Evolutionary conservation across 2,797 vertebrate genomes (phyloP), one percentile per base, ranked within the genome.

Genomic region (Austrolebias charrua): DNA sequence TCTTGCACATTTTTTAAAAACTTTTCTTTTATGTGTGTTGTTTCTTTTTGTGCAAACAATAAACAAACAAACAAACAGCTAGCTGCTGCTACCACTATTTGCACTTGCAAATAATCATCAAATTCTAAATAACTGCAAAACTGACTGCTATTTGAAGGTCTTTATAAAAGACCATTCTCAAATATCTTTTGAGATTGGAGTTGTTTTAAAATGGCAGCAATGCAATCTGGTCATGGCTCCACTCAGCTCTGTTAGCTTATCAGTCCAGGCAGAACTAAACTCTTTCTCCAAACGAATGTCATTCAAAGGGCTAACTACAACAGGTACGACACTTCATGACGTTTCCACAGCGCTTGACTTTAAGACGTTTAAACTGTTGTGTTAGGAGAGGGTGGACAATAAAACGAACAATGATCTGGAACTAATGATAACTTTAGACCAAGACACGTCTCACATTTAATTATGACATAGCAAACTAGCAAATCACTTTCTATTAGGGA

Each of bases 401-500:
- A 15, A 59, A 69, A 77, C 66, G 29, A 43, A 67, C 63, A 50
- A 71, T 55, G 40, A 60, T 45, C 67, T 65, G 69, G 19, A 79
- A 52, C 65, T 52, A 75, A 52, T 2, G 29, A 57, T 64, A 71
- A 63, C 63, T 64, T 52, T 60, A 78, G 71, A 54, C 43, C 69
- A 63, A 78, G 51, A 89, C 66, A 73, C 33, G 82, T 44, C 67
- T 75, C 61, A 82, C 66, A 72, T 54, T 66, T 69, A 77, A 79
- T 77, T 50, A 75, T 81, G 83, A 87, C 77, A 90, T 60, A 82
- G 83, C 62, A 85, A 69, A 89, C 80, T 76, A 85, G 67, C 78
- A 77, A 71, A 82, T 81, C 66, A 87, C 72, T 80, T 71, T 87
- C 83, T 87, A 84, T 70, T 80, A 69, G 78, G 80, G 86, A 81